Base-by-base conservation (phyloP, 2,888 invertebrate species). In the Hyles lineata region DNA sequence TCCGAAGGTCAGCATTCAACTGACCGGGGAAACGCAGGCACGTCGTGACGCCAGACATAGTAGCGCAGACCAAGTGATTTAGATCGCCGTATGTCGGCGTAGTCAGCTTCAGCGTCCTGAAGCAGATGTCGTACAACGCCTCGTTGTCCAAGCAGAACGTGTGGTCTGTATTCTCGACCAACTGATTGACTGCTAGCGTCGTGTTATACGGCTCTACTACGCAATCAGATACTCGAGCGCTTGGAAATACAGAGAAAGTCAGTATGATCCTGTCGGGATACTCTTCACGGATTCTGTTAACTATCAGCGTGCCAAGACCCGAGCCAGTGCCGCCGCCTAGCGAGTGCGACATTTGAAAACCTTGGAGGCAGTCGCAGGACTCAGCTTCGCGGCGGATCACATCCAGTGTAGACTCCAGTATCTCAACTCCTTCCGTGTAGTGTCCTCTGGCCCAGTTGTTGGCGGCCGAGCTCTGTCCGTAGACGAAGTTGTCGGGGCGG, bases 361-460 rank as follows among this genome's bases (percentile, higher is more conserved):
- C 98, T 95, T 97, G 97, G 50, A 97, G 95, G 81, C 99, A 99
- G 89, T 99, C 99, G 91, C 99, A 97, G 90, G 98, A 96, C 92
- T 99, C 98, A 70, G 97, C 97, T 90, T 98, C 98, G 86, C 97
- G 97, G 74, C 98, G 95, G 35, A 97, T 96, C 0, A 97, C 97
- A 85, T 98, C 98, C 70, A 98, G 90, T 0, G 97, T 96, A 23
- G 98, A 96, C 90, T 98, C 99, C 71, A 96, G 97, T 84, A 97
- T 95, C 92, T 97, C 98, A 73, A 96, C 98, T n/a, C 98, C 98
- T 92, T 98, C 98, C 25, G 98, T 98, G 92, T 98, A 98, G 85
- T 98, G 98, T n/a, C 98, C 95, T 76, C 92, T 85, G n/a, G 95
- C 92, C 95, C 95, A 95, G 87, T 95, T 95, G 80, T 95, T 94